Evolutionary conservation across 2,888 invertebrate species (phyloP), one percentile per base, ranked within the genome.

Genomic region (Epinotia ramella): DNA sequence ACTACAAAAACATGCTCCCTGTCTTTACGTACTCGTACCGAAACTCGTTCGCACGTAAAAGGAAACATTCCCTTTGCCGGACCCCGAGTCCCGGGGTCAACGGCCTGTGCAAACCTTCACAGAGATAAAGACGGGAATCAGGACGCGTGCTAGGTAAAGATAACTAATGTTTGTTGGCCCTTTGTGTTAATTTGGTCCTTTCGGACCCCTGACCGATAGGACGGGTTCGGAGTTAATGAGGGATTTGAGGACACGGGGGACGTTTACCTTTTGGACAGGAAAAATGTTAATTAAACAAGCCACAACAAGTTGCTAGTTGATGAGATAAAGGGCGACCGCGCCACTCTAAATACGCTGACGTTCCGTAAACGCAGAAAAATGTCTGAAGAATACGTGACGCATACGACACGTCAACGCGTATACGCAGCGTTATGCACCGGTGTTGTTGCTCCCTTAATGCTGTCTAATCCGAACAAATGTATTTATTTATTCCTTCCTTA

Each of bases 41-140:
- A 65, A 70, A 70, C 53, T 59, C 20, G 44, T 53, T 49, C 33
- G 24, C 59, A 59, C 53, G 57, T 75, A 65, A 49, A 74, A 46
- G 40, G 59, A 56, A 70, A 75, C 76, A 56, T 71, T 71, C 44
- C 76, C 67, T 76, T 56, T 46, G n/a, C 28, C 59, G 70, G 76
- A 60, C 66, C 66, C 57, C 24, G 53, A 44, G n/a, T 75, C 60
- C 65, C 62, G 40, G 66, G 56, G 76, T 67, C 66, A 33, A 57
- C 18, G 71, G 18, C 53, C 76, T 72, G 16, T 13, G 59, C 69
- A 24, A 60, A 69, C 28, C 64, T 49, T 56, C 6, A 53, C 44
- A 28, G 63, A 67, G 62, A 53, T 66, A 44, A 66, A 75, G 70
- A 70, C 40, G 40, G 66, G 72, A 72, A 63, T 67, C 66, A 33